These are phyloP conservation scores for Minunthozetes semirufus DNA, from an alignment of 2,888 invertebrate genomes.

Conservation along the genomic window DNA sequence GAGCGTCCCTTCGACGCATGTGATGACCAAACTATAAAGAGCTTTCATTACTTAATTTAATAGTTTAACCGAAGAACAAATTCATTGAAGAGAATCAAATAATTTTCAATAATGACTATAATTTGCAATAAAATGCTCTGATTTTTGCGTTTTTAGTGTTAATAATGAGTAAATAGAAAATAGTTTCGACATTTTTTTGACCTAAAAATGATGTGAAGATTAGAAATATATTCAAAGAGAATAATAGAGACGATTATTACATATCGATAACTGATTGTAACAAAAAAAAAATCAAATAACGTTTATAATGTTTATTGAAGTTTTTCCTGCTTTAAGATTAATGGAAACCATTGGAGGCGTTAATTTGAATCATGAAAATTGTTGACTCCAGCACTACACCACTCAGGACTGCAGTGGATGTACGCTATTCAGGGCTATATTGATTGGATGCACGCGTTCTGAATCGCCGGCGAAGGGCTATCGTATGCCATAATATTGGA, in stretches of 20 bases:
- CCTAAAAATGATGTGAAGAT: not conserved
- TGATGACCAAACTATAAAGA: too few relatives aligned
- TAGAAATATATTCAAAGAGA: not conserved
- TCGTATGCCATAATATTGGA: not conserved
- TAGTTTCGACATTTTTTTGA: too few relatives aligned
- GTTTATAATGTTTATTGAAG: not conserved
- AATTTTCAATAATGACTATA: too few relatives aligned
- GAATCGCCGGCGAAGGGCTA: not conserved
- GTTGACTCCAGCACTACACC: constrained; percentile 5
- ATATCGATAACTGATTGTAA: not conserved
- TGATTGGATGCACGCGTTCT: constrained; percentile 19
- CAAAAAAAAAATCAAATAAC: too few relatives aligned
- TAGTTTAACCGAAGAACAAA: too few relatives aligned
- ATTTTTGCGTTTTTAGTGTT: too few relatives aligned
- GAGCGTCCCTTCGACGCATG: too few relatives aligned
- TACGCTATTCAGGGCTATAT: not conserved
- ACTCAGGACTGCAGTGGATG: not conserved
- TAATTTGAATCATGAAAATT: not conserved
- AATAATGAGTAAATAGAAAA: too few relatives aligned
- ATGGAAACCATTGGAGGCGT: not conserved
- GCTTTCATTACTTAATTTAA: too few relatives aligned
- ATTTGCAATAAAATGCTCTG: too few relatives aligned
- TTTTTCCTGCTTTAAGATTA: constrained; percentile 8
- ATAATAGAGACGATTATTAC: not conserved
- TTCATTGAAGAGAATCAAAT: too few relatives aligned